phyloP scores from a whole-genome alignment of 2,113 vertebrate genomes.

The Sardina pilchardus region DNA sequence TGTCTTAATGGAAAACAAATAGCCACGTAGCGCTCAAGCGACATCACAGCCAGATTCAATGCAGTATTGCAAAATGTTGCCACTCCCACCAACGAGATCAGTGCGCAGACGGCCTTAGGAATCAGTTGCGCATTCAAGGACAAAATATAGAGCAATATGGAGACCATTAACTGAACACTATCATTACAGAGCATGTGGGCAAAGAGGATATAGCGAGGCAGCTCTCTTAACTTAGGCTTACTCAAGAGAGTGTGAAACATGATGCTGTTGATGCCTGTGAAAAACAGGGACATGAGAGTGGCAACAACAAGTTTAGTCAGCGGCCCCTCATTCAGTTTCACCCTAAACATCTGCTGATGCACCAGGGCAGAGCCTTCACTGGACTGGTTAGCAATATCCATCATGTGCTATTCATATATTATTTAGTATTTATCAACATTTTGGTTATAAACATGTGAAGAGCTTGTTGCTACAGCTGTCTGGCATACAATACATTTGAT shows the following conservation, averaged over 20 bases:
- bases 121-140: background rate
- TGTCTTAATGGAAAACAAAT: too few relatives aligned
- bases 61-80: too few relatives aligned
- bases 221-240: conserved; percentile 34
- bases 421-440: too few relatives aligned
- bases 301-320: background rate
- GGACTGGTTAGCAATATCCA: too few relatives aligned
- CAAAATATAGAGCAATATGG: conserved; percentile 13
- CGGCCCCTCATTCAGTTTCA: background rate
- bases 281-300: background rate
- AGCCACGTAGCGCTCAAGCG: too few relatives aligned
- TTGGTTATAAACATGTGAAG: background rate
- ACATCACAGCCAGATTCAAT: too few relatives aligned
- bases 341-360: background rate
- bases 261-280: background rate
- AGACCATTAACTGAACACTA: conserved; percentile 29
- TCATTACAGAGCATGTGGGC: conserved; percentile 50
- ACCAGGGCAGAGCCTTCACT: too few relatives aligned
- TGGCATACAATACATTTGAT: too few relatives aligned
- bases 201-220: conserved; percentile 46
- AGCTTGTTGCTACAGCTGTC: background rate
- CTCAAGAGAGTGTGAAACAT: conserved; percentile 30
- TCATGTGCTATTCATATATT: too few relatives aligned
- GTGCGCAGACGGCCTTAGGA: conserved; percentile 12
- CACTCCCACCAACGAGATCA: conserved; percentile 17